These are phyloP conservation scores for Toxotes chatareus DNA, from an alignment of 2,113 vertebrate genomes.

Conservation along the genomic window DNA sequence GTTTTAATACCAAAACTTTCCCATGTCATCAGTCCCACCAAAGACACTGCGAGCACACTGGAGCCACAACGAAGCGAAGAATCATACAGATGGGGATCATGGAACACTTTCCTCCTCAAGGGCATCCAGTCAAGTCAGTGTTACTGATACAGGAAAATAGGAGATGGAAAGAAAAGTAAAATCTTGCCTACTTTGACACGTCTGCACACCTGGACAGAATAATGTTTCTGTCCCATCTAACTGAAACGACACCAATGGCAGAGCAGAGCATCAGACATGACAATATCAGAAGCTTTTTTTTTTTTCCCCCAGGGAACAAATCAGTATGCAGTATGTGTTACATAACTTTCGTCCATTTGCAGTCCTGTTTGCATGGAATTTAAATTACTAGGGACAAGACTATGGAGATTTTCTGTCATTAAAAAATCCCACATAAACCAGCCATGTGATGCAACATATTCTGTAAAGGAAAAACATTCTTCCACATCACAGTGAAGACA, in stretches of 20 bases:
- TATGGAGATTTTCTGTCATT: slow-evolving; percentile 27
- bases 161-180: too few relatives aligned
- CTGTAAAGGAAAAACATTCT: slow-evolving; percentile 40
- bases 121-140: too few relatives aligned
- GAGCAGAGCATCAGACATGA: too few relatives aligned
- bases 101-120: too few relatives aligned
- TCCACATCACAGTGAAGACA: slow-evolving; percentile 10
- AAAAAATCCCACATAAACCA: slow-evolving; percentile 19
- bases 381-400: slow-evolving; percentile 2
- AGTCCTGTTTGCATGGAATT: slow-evolving; percentile 15
- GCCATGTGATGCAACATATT: slow-evolving; percentile 11
- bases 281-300: too few relatives aligned
- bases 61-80: neutral
- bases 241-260: neutral
- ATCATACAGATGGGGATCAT: too few relatives aligned
- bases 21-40: neutral
- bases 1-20: slow-evolving; percentile 10
- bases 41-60: too few relatives aligned
- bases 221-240: too few relatives aligned
- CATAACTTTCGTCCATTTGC: slow-evolving; percentile 5
- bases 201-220: too few relatives aligned
- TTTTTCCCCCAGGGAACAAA: neutral
- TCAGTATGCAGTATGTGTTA: neutral
- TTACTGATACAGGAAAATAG: too few relatives aligned
- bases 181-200: too few relatives aligned